phyloP scores from a whole-genome alignment of 2,113 vertebrate genomes.

The Eptesicus fuscus region DNA sequence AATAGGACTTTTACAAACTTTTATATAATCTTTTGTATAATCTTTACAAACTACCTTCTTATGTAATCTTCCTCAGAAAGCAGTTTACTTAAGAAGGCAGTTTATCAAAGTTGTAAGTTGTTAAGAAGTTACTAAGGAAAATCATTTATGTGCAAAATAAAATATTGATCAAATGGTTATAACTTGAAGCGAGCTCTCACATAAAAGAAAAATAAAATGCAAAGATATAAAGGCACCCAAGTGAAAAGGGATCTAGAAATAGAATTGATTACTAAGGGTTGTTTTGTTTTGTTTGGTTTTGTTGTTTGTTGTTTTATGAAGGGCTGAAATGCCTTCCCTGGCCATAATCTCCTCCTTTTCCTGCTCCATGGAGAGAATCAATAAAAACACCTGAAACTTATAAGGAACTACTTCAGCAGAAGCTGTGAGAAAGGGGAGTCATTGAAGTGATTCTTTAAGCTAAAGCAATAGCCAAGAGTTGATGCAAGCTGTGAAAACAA shows the following conservation, averaged over 20 bases:
- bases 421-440: neutral
- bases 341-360: neutral
- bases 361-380: neutral
- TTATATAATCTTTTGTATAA: neutral
- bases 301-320: neutral
- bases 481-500: neutral
- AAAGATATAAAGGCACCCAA: slow-evolving; percentile 58
- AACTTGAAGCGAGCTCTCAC: slow-evolving; percentile 44
- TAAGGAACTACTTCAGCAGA: slow-evolving; percentile 10
- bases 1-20: slow-evolving; percentile 38
- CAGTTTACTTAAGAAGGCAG: slow-evolving; percentile 55
- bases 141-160: slow-evolving; percentile 70
- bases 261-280: slow-evolving; percentile 58
- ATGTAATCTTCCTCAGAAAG: slow-evolving; percentile 29
- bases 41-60: slow-evolving; percentile 44
- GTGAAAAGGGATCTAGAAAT: slow-evolving; percentile 50
- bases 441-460: neutral
- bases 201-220: slow-evolving; percentile 63
- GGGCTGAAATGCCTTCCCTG: neutral
- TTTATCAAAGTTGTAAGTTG: slow-evolving; percentile 59
- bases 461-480: neutral
- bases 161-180: slow-evolving; percentile 70
- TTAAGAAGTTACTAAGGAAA: slow-evolving; percentile 65
- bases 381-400: slow-evolving; percentile 38
- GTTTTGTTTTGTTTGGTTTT: neutral